Conservation (phyloP, 2,888 invertebrate species). For the Oscheius sp. region DNA sequence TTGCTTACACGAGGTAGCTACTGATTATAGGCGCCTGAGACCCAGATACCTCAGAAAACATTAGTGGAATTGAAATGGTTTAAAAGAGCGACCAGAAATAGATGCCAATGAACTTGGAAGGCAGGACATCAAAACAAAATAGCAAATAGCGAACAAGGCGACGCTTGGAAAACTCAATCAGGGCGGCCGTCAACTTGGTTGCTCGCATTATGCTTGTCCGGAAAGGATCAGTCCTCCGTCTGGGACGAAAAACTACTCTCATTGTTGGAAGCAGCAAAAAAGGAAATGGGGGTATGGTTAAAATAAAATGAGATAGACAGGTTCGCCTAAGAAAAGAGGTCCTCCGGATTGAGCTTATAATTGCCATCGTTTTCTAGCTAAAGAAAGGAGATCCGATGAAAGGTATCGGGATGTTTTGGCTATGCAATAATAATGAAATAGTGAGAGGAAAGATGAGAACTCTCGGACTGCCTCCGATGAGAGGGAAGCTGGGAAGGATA, state of each 20-base stretch:
- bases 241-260: background rate
- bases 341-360: constrained; percentile 4
- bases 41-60: background rate
- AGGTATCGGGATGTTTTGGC: background rate
- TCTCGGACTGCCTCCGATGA: too few relatives aligned
- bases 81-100: background rate
- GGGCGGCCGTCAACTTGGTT: constrained; percentile 31
- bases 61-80: background rate
- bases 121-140: constrained; percentile 33
- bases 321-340: background rate
- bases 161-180: constrained; percentile 30
- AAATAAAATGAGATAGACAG: constrained; percentile 4
- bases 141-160: constrained; percentile 33
- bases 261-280: background rate
- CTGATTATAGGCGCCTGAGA: too few relatives aligned
- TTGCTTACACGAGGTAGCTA: too few relatives aligned
- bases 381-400: background rate
- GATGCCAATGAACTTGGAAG: constrained; percentile 7
- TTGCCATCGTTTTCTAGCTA: background rate
- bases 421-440: too few relatives aligned
- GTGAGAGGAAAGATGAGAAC: too few relatives aligned
- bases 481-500: too few relatives aligned
- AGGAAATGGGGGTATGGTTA: background rate
- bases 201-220: constrained; percentile 27
- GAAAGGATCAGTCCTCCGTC: constrained; percentile 7